Evolutionary conservation across 1,140 invertebrate genomes (phyloP).

Genomic region (Heliconius nattereri): DNA sequence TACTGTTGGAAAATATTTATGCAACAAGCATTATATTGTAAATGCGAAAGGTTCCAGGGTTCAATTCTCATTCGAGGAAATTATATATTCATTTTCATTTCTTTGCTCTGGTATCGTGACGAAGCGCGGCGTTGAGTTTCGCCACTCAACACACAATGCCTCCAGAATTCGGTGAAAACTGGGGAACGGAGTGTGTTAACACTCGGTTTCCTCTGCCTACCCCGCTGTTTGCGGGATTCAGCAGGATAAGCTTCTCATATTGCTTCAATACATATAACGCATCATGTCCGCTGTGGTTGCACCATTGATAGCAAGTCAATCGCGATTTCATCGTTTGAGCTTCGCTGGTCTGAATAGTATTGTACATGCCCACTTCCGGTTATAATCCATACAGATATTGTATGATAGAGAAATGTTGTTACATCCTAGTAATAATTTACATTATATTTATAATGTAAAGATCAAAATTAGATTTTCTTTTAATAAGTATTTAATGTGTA

Average conservation of each 20-base stretch:
- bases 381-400: background rate
- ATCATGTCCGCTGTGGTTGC: constrained; percentile 6
- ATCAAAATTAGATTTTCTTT: too few relatives aligned
- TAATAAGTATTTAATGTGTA: too few relatives aligned
- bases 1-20: too few relatives aligned
- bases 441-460: too few relatives aligned
- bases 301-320: constrained; percentile 12
- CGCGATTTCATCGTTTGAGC: constrained; percentile 15
- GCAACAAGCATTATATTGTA: background rate
- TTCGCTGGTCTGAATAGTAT: constrained; percentile 1
- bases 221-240: background rate
- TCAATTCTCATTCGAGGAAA: background rate
- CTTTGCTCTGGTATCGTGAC: background rate
- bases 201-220: too few relatives aligned
- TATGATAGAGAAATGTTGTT: background rate
- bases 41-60: background rate
- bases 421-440: too few relatives aligned
- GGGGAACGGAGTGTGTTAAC: too few relatives aligned
- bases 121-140: too few relatives aligned
- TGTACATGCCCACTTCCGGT: background rate
- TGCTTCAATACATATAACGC: background rate
- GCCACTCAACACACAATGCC: too few relatives aligned
- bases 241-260: background rate
- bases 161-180: too few relatives aligned
- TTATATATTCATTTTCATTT: background rate